Evolutionary conservation across 2,113 vertebrate genomes (phyloP).

Genomic region (Chaetodon auriga): DNA sequence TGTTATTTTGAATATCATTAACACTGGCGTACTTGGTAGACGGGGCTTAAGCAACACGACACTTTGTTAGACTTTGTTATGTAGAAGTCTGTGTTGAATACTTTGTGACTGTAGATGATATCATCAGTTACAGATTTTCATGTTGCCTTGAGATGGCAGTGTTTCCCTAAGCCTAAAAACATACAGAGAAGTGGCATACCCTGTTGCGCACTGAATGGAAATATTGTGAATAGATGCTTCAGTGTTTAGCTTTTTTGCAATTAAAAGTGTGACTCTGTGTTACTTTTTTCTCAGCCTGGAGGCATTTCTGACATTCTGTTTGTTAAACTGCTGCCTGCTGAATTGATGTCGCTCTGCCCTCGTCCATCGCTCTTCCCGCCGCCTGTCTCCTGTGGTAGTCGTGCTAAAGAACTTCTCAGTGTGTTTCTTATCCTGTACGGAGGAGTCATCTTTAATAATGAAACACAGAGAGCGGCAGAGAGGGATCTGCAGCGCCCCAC

Average conservation of each 20-base stretch:
- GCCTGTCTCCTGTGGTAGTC: slow-evolving; percentile 33
- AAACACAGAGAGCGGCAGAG: slow-evolving; percentile 63
- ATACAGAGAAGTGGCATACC: background rate
- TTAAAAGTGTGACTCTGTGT: slow-evolving; percentile 31
- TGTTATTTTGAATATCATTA: slow-evolving; percentile 15
- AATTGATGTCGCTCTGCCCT: slow-evolving; percentile 45
- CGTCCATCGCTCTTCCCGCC: slow-evolving; percentile 24
- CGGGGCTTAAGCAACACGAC: background rate
- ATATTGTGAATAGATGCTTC: slow-evolving; percentile 12
- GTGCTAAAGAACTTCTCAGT: slow-evolving; percentile 23
- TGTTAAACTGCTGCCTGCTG: slow-evolving; percentile 50
- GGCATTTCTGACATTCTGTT: slow-evolving; percentile 63
- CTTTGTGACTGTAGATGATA: background rate
- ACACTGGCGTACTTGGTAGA: slow-evolving; percentile 3
- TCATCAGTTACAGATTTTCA: slow-evolving; percentile 19
- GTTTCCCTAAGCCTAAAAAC: slow-evolving; percentile 56
- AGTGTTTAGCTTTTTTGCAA: slow-evolving; percentile 43
- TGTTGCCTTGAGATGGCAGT: slow-evolving; percentile 74
- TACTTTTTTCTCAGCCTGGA: slow-evolving; percentile 25
- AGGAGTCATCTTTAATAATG: slow-evolving; percentile 72
- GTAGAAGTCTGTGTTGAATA: slow-evolving; percentile 6
- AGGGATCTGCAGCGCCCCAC: slow-evolving; percentile 38
- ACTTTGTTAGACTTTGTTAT: slow-evolving; percentile 20
- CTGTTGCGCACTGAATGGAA: slow-evolving; percentile 26
- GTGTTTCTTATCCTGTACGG: slow-evolving; percentile 60